Evolutionary conservation across 2,113 vertebrate species (phyloP).

Genomic region (Sterna hirundo): DNA sequence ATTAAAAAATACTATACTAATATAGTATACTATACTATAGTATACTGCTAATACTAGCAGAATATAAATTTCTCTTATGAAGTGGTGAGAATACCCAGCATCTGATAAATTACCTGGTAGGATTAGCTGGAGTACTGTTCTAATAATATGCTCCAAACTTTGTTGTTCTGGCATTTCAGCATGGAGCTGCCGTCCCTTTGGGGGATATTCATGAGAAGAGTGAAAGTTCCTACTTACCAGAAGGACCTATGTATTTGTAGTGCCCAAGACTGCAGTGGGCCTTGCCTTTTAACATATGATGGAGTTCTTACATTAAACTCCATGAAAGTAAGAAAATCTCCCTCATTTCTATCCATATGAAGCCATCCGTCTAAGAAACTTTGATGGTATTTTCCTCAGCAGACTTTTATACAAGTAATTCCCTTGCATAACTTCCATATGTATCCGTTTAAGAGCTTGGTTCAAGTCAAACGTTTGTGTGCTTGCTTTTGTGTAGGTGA

Average conservation of each 20-base stretch:
- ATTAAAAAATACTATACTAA: not conserved
- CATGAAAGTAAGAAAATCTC: not conserved
- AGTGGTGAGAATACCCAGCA: not conserved
- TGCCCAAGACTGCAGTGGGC: not conserved
- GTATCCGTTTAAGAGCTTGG: not conserved
- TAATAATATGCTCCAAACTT: not conserved
- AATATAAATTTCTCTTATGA: not conserved
- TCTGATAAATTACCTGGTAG: not conserved
- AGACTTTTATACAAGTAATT: not conserved
- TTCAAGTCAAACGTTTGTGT: not conserved
- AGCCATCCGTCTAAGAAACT: not conserved
- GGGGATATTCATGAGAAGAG: not conserved
- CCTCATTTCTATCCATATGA: not conserved
- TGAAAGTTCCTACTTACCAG: not conserved
- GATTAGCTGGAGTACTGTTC: not conserved
- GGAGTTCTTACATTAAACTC: not conserved
- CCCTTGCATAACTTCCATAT: not conserved
- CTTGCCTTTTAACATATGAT: not conserved
- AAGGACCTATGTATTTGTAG: not conserved
- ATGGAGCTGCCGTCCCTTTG: not conserved
- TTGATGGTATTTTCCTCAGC: not conserved
- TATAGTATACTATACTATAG: too few species aligned
- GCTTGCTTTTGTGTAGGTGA: not conserved
- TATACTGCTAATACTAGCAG: not conserved
- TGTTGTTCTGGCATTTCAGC: not conserved